Evolutionary conservation across 2,797 vertebrate genomes (phyloP), one percentile per base, ranked within the genome.

Genomic region (Ambastaia sidthimunki): DNA sequence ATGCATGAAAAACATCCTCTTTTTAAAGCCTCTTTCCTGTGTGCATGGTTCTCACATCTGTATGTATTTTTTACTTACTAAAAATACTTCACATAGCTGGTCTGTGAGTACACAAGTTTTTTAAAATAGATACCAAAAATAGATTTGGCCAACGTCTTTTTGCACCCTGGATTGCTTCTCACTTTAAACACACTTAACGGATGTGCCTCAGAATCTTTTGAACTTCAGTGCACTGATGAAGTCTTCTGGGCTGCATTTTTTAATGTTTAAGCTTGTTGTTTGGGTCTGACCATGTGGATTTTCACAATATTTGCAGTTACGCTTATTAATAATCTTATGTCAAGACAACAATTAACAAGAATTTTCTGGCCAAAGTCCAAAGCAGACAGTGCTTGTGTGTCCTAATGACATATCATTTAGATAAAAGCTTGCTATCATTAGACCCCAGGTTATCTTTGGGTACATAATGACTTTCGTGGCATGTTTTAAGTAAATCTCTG

Each of bases 1-100:
- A 63, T 66, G 74, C 65, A 70, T 37, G 48, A 66, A 87, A 83
- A 86, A 84, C 85, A 80, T 84, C 76, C 84, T 83, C 79, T 76
- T 76, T 76, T 54, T 63, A 72, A 70, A 73, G 19, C 19, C 78
- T 81, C 75, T 77, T 83, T 62, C 81, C 41, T 78, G 52, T 76
- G 70, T 25, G 69, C 28, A 59, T 57, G 37, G 21, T 75, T 47
- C 55, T 80, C n/a, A 28, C 65, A 50, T 52, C 18, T 3, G 12
- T 47, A 76, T 44, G 50, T 44, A 69, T 69, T 69, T 69, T 57
- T 68, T 59, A 21, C 52, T 66, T 48, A 69, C 75, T 77, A 77
- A 59, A 69, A 77, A 77, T 77, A 77, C 65, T 13, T 48, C 65
- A 16, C 19, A 31, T 66, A 77, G 47, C 28, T 1, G 52, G 15